Base-by-base conservation (phyloP, 2,113 vertebrate genomes). In the Cinclus mexicanus region DNA sequence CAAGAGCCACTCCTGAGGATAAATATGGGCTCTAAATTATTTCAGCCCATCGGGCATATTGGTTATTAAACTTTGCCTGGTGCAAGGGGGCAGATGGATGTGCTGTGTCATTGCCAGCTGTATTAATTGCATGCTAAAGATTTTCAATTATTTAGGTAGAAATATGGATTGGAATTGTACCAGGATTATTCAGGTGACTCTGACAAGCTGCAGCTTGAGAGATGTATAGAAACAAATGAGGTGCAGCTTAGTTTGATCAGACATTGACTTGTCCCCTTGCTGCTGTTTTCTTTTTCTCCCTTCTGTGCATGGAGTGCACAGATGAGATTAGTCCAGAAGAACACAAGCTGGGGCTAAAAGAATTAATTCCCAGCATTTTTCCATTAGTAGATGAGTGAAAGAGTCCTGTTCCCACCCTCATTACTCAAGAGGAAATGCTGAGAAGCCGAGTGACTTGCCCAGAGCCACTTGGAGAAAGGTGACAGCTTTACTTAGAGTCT, bases 21-120 rank as follows among this genome's bases (percentile, higher is more conserved):
- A 96, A 97, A 96, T 94, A 80, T 31, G 68, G 69, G 65, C 72
- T 93, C 69, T 97, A 93, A 97, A 97, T 97, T 97, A 95, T 92
- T 90, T 47, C 68, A 96, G 72, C 90, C 92, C 25, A 10, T 57
- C 1, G 31, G 89, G 87, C 22, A 23, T 72, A 20, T 83, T 81
- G 83, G 80, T 95, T 96, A 94, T 95, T 96, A 90, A 93, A 72
- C 55, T 24, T 74, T 3, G 21, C 82, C 69, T 69, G 79, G 82
- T 59, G 82, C 39, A 21, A 67, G 85, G 87, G 86, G 86, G 80
- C 76, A 95, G 88, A 96, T 87, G 86, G 86, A 92, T 95, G 90
- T 84, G 80, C 84, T 93, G 86, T 74, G 90, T 85, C 95, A 70
- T 14, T 92, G 85, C 90, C 91, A 90, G 77, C 69, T 89, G 8